Evolutionary conservation across 2,797 vertebrate species (phyloP).

Genomic region (Alcedo quadribrachys): DNA sequence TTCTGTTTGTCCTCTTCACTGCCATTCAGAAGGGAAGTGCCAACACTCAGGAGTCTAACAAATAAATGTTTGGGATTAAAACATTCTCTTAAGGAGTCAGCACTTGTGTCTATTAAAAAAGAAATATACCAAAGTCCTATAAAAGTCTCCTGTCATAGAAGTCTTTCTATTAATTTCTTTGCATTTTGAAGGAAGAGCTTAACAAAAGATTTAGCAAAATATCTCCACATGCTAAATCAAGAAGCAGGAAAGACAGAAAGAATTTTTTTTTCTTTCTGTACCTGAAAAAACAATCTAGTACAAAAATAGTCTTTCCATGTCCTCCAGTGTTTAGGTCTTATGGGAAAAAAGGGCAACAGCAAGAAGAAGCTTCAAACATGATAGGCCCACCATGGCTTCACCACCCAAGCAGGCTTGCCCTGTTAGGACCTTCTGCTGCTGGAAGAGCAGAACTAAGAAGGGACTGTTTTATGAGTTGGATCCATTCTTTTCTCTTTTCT

Average conservation of each 20-base stretch:
- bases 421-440: neutral
- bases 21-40: neutral
- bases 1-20: neutral
- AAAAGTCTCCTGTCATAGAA: neutral
- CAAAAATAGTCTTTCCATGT: neutral
- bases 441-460: neutral
- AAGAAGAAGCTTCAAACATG: neutral
- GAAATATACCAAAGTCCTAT: neutral
- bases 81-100: neutral
- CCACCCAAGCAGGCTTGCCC: neutral
- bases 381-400: neutral
- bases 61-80: neutral
- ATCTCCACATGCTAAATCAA: neutral
- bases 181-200: neutral
- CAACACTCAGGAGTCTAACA: neutral
- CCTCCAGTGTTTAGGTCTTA: neutral
- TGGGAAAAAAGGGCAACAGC: neutral
- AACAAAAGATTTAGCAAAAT: neutral
- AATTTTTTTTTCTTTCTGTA: neutral
- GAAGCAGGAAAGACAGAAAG: neutral
- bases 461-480: neutral
- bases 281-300: neutral
- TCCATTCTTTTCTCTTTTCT: neutral
- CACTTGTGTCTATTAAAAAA: neutral
- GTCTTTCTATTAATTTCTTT: neutral